Evolutionary conservation across 2,113 vertebrate genomes (phyloP), one percentile per base, ranked within the genome.

Genomic region (Heterocephalus glaber): DNA sequence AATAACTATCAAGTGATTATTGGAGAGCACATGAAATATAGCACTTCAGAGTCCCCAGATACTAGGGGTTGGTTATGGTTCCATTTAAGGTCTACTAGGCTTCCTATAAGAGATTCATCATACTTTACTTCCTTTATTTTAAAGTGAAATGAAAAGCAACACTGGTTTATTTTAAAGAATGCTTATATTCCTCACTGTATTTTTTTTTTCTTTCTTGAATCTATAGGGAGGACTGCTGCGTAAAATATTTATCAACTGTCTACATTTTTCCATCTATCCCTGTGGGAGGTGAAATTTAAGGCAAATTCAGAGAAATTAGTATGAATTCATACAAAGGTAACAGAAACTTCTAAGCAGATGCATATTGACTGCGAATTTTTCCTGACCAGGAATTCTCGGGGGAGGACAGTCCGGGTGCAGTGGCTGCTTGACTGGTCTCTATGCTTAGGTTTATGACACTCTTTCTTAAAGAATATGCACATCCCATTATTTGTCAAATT

Each of bases 241-340:
- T 72, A 77, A 95, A 95, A 81, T 63, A 94, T 81, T 81, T 84
- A 83, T 70, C 54, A 7, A 54, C 52, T 96, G 79, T 12, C 14
- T 92, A 49, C 47, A 38, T 38, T 58, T 96, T 92, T 86, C 56
- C 16, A 30, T 16, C 4, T 58, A 74, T 56, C 26, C n/a, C 26
- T 56, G 1, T 54, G 13, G 20, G 26, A 91, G 1, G 6, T 86
- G 6, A 84, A 77, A 63, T 63, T 41, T 77, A 95, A 96, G 56
- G 44, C 30, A 86, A 81, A 80, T 52, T 79, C 54, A 83, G 60
- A 95, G 30, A 82, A 58, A 54, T 89, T 9, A 16, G 24, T 65
- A 76, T 60, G 66, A 82, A 81, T 17, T 35, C 7, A 26, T 52
- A 68, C 3, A 17, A 88, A 63, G 19, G 47, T 63, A 54, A 80